These are phyloP conservation scores for Exaiptasia diaphana DNA, from an alignment of 64 coral and sea anemone species.

Conservation along the genomic window DNA sequence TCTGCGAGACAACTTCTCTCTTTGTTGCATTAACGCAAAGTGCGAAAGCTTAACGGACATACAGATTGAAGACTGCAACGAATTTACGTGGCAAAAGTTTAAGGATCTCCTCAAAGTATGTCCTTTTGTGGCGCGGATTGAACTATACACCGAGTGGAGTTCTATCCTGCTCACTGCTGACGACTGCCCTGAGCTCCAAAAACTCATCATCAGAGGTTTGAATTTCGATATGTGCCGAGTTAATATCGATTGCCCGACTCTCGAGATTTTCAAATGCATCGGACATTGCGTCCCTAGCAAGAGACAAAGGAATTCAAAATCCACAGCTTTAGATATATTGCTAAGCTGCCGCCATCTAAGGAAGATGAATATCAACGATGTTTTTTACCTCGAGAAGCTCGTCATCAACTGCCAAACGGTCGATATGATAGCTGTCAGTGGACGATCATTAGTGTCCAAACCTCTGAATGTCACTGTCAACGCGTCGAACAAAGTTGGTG, in stretches of 20 bases:
- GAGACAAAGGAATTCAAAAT: background rate
- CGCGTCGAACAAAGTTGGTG: background rate
- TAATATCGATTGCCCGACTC: conserved; percentile 36
- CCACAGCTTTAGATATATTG: background rate
- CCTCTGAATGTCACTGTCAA: background rate
- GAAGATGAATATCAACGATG: conserved; percentile 28
- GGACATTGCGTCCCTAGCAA: background rate
- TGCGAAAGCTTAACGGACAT: conserved; percentile 28
- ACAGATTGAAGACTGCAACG: conserved; percentile 13
- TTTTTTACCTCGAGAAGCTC: background rate
- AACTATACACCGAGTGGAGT: conserved; percentile 6
- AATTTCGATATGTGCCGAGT: conserved; percentile 3
- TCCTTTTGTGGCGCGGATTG: conserved; percentile 8
- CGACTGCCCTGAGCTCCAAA: background rate
- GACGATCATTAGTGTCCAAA: background rate
- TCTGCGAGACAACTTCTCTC: background rate
- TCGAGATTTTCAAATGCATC: conserved; percentile 41
- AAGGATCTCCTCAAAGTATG: conserved; percentile 11
- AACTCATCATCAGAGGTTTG: conserved; percentile 24
- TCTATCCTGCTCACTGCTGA: conserved; percentile 8
- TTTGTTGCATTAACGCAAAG: background rate
- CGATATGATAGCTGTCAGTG: conserved; percentile 9
- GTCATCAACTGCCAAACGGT: conserved; percentile 2
- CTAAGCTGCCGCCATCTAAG: background rate
- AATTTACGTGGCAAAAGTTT: background rate